A percentile compares a stretch with the other conserved stretches of the same genome.
Evolutionary conservation across 1,140 invertebrate genomes (phyloP).

Genomic region (Ips nitidus): DNA sequence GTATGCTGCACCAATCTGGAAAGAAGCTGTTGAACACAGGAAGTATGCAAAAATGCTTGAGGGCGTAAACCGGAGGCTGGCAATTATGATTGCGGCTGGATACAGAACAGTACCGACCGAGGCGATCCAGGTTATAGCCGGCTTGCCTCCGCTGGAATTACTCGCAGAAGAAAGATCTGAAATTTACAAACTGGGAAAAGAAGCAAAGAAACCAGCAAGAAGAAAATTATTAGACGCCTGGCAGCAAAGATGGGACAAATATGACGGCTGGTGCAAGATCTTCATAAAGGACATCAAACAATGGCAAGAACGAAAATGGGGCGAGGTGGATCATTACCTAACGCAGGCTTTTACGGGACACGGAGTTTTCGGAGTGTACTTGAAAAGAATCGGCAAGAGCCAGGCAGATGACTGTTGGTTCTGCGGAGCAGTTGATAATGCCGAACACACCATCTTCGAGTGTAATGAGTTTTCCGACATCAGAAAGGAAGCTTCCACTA

Average conservation of each 20-base stretch:
- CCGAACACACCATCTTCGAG: too few relatives aligned
- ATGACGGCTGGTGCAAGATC: background rate
- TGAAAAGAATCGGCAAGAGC: too few relatives aligned
- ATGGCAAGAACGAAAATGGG: background rate
- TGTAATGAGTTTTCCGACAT: too few relatives aligned
- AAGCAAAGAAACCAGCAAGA: background rate
- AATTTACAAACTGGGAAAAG: background rate
- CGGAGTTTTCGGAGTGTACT: conserved; percentile 10
- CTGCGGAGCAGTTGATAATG: too few relatives aligned
- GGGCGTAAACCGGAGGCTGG: background rate
- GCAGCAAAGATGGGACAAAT: background rate
- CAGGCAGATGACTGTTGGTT: too few relatives aligned
- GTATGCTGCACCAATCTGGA: conserved; percentile 2
- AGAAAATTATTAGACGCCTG: background rate
- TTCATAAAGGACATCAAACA: background rate
- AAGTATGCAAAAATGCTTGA: background rate
- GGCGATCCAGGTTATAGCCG: background rate
- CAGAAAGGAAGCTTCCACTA: too few relatives aligned
- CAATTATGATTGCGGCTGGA: background rate
- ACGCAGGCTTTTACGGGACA: too few relatives aligned
- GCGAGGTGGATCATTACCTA: conserved; percentile 4
- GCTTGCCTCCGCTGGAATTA: background rate
- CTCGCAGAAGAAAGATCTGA: background rate
- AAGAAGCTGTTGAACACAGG: background rate
- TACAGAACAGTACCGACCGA: background rate